Conservation (phyloP, 1,140 invertebrate species). For the Chrysomallon squamiferum region DNA sequence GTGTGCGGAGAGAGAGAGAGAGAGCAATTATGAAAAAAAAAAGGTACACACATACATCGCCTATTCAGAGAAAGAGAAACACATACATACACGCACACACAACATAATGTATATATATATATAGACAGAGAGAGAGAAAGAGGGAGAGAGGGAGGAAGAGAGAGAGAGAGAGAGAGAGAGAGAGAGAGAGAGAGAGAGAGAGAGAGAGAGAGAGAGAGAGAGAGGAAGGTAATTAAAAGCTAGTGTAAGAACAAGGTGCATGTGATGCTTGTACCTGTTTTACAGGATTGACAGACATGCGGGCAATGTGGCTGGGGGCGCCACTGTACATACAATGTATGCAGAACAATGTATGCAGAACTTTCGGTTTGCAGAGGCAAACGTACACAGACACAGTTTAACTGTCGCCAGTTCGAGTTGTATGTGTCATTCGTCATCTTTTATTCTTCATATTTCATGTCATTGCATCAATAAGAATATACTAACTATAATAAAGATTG, state of each 20-base stretch:
- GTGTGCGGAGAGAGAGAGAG: background rate
- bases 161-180: background rate
- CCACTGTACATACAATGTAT: too few species aligned
- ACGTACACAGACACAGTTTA: too few species aligned
- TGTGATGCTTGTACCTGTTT: background rate
- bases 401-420: too few species aligned
- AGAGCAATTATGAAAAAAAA: background rate
- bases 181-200: conserved; percentile 4
- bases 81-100: too few species aligned
- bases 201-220: background rate
- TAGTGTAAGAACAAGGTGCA: background rate
- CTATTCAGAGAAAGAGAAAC: conserved; percentile 3
- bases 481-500: too few species aligned
- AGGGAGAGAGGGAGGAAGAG: background rate
- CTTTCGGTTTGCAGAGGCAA: too few species aligned
- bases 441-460: too few species aligned
- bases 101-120: too few species aligned
- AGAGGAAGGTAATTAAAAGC: background rate
- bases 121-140: conserved; percentile 5
- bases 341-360: too few species aligned
- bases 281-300: background rate
- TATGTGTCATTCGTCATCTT: too few species aligned
- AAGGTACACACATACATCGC: too few species aligned
- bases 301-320: background rate
- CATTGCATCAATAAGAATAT: too few species aligned